These are phyloP conservation scores for western clawed frog (Xenopus tropicalis) DNA, from an alignment of 2,113 vertebrate species.

Conservation along the genomic window DNA sequence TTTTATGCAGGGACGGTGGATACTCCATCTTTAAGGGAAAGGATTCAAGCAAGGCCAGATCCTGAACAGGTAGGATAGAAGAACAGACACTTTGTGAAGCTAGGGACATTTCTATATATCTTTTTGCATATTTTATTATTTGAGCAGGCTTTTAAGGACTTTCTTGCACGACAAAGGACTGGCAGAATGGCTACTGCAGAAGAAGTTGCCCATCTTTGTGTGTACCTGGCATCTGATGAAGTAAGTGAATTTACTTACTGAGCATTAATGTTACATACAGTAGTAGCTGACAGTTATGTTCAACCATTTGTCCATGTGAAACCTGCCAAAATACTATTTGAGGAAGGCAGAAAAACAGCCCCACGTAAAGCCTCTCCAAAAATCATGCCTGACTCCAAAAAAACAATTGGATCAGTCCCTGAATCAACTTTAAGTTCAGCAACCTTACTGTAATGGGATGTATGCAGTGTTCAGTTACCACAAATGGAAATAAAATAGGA, in stretches of 20 bases:
- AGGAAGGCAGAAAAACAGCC: too few species aligned
- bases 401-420: too few species aligned
- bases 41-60: conserved; percentile 81
- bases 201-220: conserved; percentile 86
- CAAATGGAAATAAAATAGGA: too few species aligned
- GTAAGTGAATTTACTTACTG: conserved; percentile 58
- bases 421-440: too few species aligned
- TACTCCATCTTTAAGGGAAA: conserved; percentile 82
- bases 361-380: too few species aligned
- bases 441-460: too few species aligned
- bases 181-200: conserved; percentile 87
- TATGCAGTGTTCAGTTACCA: too few species aligned
- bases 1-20: conserved; percentile 80
- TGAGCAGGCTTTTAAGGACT: conserved; percentile 77
- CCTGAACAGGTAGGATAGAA: conserved; percentile 81
- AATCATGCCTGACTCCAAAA: too few species aligned
- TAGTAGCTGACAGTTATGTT: too few species aligned
- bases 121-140: background rate
- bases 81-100: background rate
- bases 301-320: too few species aligned
- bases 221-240: conserved; percentile 94
- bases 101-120: background rate
- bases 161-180: conserved; percentile 86
- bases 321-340: too few species aligned
- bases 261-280: too few species aligned